Evolutionary conservation across 2,888 invertebrate genomes (phyloP), one percentile per base, ranked within the genome.

Genomic region (Aplocera efformata): DNA sequence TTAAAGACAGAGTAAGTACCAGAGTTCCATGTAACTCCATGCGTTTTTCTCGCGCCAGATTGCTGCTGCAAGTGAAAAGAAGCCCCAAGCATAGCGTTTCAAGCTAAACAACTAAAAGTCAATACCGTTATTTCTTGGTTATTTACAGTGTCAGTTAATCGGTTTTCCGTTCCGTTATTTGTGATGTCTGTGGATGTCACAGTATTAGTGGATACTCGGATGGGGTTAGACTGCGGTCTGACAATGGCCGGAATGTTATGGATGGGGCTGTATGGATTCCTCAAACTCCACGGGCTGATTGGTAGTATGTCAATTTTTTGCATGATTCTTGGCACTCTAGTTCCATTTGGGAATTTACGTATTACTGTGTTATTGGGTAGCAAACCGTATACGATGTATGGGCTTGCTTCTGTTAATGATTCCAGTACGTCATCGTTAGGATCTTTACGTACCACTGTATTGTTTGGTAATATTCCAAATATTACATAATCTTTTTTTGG

Each of bases 321-420:
- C 73, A 81, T 83, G 68, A 86, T 74, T 69, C 93, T 92, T 79
- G 94, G 93, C 77, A 94, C 91, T 79, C 92, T 85, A 72, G 94
- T 94, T 76, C 94, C 94, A 67, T 94, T 94, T 54, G 94, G 94
- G 73, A 92, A 94, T 85, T 93, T 94, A 83, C 92, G 91, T 72
- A 94, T 92, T 75, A 94, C 88, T 74, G 92, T 93, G 81, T 94
- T 94, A 88, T 94, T 93, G 57, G 94, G 94, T 75, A 91, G 92
- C 65, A 94, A 90, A 72, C 94, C 94, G 65, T 92, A 93, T 72
- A 94, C 90, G 62, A 94, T 91, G 76, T 92, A 94, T 54, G 94
- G 93, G 69, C 90, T 91, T 63, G 92, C 89, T 69, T 92, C 91
- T 81, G 92, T 92, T 78, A 91, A 88, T 67, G 90, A 84, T 71